A percentile compares a stretch with the other conserved stretches of the same genome.
These are phyloP conservation scores for Aphidoletes aphidimyza DNA, from an alignment of 2,888 invertebrate species.

Conservation along the genomic window DNA sequence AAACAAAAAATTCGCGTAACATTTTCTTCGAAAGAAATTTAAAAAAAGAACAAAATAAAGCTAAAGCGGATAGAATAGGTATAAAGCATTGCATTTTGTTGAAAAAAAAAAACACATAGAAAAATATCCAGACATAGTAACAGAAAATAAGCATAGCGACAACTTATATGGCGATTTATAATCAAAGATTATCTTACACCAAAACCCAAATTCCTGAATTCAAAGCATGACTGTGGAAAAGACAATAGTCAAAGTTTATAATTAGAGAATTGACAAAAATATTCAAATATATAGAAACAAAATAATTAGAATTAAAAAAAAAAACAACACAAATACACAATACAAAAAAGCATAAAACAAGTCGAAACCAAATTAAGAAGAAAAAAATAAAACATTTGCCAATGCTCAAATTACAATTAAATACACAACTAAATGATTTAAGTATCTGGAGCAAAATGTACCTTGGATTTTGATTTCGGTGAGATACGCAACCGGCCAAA, in stretches of 20 bases:
- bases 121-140: background rate
- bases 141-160: background rate
- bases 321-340: background rate
- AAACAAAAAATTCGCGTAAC: background rate
- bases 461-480: slow-evolving; percentile 66
- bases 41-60: background rate
- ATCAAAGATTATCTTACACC: slow-evolving; percentile 64
- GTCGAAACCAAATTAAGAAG: background rate
- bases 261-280: background rate
- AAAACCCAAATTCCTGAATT: slow-evolving; percentile 68
- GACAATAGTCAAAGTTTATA: slow-evolving; percentile 52
- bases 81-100: background rate
- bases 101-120: slow-evolving; percentile 29
- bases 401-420: too few relatives aligned
- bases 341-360: background rate
- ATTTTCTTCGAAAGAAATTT: background rate
- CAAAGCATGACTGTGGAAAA: slow-evolving; percentile 69
- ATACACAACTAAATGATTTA: background rate
- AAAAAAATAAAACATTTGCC: slow-evolving; percentile 17
- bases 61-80: background rate
- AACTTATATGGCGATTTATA: background rate
- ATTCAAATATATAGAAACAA: background rate
- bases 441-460: slow-evolving; percentile 10
- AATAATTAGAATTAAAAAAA: background rate
- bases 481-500: slow-evolving; percentile 72